Evolutionary conservation across 1,140 invertebrate species (phyloP), one percentile per base, ranked within the genome.

Genomic region (Drosophila sulfurigaster): DNA sequence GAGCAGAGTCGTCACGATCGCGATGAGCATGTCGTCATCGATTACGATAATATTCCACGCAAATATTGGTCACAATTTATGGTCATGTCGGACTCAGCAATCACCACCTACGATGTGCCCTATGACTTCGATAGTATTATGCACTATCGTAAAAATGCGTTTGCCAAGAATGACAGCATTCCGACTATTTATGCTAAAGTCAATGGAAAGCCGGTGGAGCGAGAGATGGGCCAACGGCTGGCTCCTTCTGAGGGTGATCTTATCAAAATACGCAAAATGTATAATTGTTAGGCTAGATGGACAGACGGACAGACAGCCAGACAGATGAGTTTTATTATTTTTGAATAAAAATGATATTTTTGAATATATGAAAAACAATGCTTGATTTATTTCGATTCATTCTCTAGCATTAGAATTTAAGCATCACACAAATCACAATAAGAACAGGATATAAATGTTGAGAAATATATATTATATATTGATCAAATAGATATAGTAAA

Each of bases 1-100:
- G 94, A 95, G 59, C 95, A 95, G 62, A 92, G 93, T 52, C 92
- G 94, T 7, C 83, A 92, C 3, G 94, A 95, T 81, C 83, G 94
- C 2, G 93, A 95, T 71, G 60, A 93, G 1, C 93, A 93, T 64
- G 92, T 95, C 7, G 85, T 78, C 5, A 93, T 95, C 11, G 75
- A 94, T 5, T 94, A 94, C 91, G 79, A 93, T 8, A 95, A 95
- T 59, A 94, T 95, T 25, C 90, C 91, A 11, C 70, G 82, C 38
- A 92, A 85, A 16, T 82, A 81, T 49, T 82, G 78, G 78, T 77
- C 71, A 0, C 93, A 93, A 45, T 93, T 93, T 11, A 73, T 81
- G 54, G 74, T 77, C n/a, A 74, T 85, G 59, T 65, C 81, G 20
- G 49, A 78, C 1, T 76, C 82, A 0, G 86, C 71, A 0, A 82